Conservation (phyloP, 2,888 invertebrate species). For the Salticus scenicus region DNA sequence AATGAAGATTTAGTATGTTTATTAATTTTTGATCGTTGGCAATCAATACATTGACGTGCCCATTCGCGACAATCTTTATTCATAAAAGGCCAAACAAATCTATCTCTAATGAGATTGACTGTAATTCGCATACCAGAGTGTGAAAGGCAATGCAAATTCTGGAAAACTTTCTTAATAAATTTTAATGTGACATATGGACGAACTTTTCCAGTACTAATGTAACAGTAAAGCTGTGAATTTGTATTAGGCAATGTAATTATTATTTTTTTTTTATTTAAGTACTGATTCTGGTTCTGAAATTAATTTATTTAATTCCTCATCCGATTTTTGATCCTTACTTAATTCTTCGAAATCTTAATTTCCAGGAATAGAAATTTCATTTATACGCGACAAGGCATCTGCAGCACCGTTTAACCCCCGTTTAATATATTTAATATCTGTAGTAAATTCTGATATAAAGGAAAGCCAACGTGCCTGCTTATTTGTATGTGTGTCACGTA, state of each 20-base stretch:
- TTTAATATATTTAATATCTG: conserved; percentile 74
- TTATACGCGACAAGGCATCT: conserved; percentile 31
- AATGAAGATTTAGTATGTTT: neutral
- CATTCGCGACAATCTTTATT: neutral
- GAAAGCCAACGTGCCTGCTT: conserved; percentile 19
- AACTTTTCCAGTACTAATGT: neutral
- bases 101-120: neutral
- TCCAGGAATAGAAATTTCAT: neutral
- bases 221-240: conserved; percentile 21
- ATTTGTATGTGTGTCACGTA: conserved; percentile 10
- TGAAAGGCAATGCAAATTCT: neutral
- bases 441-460: conserved; percentile 74
- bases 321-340: neutral
- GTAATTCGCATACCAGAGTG: conserved; percentile 2
- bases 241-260: neutral
- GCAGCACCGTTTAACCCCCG: conserved; percentile 43
- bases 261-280: neutral
- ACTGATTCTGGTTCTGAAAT: neutral
- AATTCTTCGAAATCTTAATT: neutral
- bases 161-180: conserved; percentile 9
- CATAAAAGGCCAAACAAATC: neutral
- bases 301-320: neutral
- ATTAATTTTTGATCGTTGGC: neutral
- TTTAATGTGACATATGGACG: conserved; percentile 34
- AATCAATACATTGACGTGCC: neutral